Percentiles rank a stretch among this genome's conserved stretches.
These are phyloP conservation scores for Helicoverpa zea DNA, from an alignment of 1,140 invertebrate genomes.

Conservation along the genomic window DNA sequence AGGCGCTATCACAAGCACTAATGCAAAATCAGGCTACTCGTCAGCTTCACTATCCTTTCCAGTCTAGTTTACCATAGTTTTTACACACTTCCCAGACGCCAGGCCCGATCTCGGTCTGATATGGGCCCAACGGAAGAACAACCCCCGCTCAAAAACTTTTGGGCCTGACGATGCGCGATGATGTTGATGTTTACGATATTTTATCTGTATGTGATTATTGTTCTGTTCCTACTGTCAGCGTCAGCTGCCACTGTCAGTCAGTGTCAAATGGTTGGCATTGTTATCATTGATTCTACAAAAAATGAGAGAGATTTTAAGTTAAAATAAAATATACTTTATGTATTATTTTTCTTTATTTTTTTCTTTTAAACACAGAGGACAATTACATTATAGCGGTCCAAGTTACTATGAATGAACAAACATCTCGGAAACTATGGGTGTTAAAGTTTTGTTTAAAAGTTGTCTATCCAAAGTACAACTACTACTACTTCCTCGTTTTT, in stretches of 20 bases:
- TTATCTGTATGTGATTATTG: no score
- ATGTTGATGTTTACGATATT: no score
- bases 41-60: no score
- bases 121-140: no score
- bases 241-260: background rate
- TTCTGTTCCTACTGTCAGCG: no score
- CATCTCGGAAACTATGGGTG: conserved; percentile 72
- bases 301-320: conserved; percentile 21
- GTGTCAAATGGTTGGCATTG: background rate
- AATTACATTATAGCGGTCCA: background rate
- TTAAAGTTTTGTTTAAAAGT: conserved; percentile 80
- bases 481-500: conserved; percentile 74
- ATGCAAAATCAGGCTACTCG: no score
- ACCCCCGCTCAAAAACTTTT: no score
- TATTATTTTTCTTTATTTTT: background rate
- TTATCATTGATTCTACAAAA: conserved; percentile 21
- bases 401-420: conserved; percentile 75
- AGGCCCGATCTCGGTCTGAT: no score
- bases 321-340: background rate
- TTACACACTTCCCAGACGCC: no score
- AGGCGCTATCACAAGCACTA: no score
- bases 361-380: background rate
- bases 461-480: conserved; percentile 82
- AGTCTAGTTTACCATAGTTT: no score
- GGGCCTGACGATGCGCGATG: no score